A percentile compares a stretch with the other conserved stretches of the same genome.
phyloP scores from a whole-genome alignment of 2,888 invertebrate species.

The Lasioglossum villosulum region DNA sequence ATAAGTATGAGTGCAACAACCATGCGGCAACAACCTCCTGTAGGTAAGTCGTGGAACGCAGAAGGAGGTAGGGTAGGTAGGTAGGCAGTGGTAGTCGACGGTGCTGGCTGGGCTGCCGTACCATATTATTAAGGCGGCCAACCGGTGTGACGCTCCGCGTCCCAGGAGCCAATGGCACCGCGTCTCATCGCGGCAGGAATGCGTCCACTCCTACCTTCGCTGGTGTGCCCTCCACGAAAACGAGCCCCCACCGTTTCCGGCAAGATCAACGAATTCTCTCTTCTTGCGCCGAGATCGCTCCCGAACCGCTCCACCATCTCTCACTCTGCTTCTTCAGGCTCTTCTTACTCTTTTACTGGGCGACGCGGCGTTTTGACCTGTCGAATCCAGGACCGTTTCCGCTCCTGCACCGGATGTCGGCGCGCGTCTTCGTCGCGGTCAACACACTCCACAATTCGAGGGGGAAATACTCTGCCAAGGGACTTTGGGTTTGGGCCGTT shows the following conservation, averaged over 20 bases:
- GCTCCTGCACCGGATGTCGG: conserved; percentile 51
- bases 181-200: conserved; percentile 79
- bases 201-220: conserved; percentile 77
- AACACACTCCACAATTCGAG: not conserved
- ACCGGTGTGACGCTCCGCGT: conserved; percentile 82
- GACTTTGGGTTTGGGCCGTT: not conserved
- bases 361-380: not conserved
- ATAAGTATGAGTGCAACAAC: conserved; percentile 57
- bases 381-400: conserved; percentile 36
- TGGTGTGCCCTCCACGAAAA: conserved; percentile 68
- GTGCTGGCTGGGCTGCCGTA: conserved; percentile 73
- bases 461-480: not conserved
- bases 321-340: not conserved
- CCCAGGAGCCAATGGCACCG: conserved; percentile 81
- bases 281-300: conserved; percentile 57
- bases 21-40: conserved; percentile 67
- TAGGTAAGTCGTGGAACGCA: conserved; percentile 66
- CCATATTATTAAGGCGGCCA: conserved; percentile 83
- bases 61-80: conserved; percentile 62
- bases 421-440: conserved; percentile 18
- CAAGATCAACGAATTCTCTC: conserved; percentile 68
- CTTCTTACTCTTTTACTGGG: not conserved
- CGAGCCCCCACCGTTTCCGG: conserved; percentile 76
- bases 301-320: conserved; percentile 23
- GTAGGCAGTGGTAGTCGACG: conserved; percentile 73